Percentiles rank a stretch among this genome's conserved stretches.
Evolutionary conservation across 2,113 vertebrate genomes (phyloP).

Genomic region (Eulemur rufifrons): DNA sequence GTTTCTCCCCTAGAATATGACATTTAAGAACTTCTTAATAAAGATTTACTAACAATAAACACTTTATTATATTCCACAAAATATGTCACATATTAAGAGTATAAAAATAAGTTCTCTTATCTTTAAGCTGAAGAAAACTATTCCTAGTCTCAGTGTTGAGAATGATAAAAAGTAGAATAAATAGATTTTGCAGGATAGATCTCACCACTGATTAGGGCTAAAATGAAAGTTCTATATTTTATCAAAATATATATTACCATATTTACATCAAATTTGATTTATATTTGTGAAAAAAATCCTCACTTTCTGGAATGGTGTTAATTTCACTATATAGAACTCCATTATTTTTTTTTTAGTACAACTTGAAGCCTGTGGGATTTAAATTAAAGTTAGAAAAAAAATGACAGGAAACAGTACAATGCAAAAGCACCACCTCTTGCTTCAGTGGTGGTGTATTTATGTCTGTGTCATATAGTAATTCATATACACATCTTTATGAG

Average conservation of each 20-base stretch:
- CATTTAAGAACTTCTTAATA: background rate
- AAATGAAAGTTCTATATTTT: constrained; percentile 23
- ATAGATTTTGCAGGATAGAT: background rate
- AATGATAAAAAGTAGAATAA: background rate
- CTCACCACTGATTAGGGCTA: background rate
- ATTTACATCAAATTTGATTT: constrained; percentile 2
- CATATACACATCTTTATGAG: background rate
- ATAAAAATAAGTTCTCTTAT: background rate
- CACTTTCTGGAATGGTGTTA: background rate
- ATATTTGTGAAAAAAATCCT: background rate
- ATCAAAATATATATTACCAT: constrained; percentile 3
- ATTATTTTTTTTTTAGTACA: background rate
- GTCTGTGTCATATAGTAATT: too few species aligned
- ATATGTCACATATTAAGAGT: background rate
- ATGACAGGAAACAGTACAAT: background rate
- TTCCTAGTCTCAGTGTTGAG: background rate
- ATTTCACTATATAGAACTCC: background rate
- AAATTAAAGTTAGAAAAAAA: constrained; percentile 1
- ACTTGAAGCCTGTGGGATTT: background rate
- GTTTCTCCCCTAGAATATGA: too few species aligned
- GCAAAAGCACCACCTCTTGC: background rate
- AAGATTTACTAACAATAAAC: background rate
- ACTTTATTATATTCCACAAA: background rate
- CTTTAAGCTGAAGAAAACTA: constrained; percentile 11
- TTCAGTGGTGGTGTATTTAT: too few species aligned